Evolutionary conservation across 2,797 vertebrate genomes (phyloP), one percentile per base, ranked within the genome.

Genomic region (Gymnothorax reevesii): DNA sequence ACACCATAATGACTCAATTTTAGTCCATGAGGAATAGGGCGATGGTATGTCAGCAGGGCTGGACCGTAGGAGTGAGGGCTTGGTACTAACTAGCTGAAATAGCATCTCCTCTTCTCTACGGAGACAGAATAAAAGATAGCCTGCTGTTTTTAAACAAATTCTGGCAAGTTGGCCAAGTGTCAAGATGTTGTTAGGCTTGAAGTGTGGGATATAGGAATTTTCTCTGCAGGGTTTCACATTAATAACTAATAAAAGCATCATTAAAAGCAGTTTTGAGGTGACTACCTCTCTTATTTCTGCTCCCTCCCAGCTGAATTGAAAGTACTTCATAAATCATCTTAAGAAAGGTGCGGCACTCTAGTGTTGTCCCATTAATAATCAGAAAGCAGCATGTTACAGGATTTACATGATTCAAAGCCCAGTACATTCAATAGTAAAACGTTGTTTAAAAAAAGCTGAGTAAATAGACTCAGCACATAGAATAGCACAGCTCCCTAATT

Each of bases 241-340:
- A 73, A 73, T 73, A 73, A 22, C 5, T 27, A 10, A 42, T 42
- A 73, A 9, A 73, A 12, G 69, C 27, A 33, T 71, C 10, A 71
- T 17, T 73, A 42, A 75, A 75, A 4, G 42, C 6, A 66, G 22
- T 6, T 66, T 2, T 66, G 22, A 27, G 7, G 7, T 64, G 62
- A 17, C 17, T 13, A 13, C 4, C 12, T 17, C 22, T 17, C 22
- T 25, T 25, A n/a, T 22, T 69, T 69, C 66, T 69, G 7, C 22
- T 25, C n/a, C 8, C 8, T 69, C 15, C 75, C 73, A 62, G 54
- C n/a, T 9, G 60, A 83, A 69, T 87, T 87, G n/a, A 9, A 69
- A 69, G 66, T 22, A 25, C 42, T 33, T 75, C n/a, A 33, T 79
- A 7, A 52, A 20, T 13, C n/a, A 22, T 75, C 22, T 22, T 64